Percentiles rank a stretch among this genome's conserved stretches.
Evolutionary conservation across 2,113 vertebrate species (phyloP).

Genomic region (Chloebia gouldiae): DNA sequence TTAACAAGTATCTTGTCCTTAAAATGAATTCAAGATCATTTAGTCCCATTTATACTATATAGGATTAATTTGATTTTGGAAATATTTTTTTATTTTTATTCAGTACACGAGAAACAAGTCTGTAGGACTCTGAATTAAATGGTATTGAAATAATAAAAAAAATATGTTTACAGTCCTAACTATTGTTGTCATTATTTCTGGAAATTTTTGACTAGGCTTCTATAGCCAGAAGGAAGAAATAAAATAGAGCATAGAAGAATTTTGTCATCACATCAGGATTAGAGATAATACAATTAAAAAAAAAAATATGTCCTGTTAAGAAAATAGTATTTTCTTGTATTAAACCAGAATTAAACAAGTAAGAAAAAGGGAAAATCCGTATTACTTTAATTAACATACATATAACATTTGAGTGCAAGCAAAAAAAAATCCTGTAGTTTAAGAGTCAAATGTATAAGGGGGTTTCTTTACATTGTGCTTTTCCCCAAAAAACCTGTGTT

Average conservation of each 20-base stretch:
- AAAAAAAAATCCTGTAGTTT: not conserved
- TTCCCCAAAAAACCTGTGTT: slow-evolving; percentile 8
- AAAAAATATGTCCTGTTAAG: not conserved
- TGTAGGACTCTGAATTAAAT: not conserved
- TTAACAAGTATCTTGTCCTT: not conserved
- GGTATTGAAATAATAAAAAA: not conserved
- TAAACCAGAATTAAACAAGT: not conserved
- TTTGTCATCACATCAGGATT: not conserved
- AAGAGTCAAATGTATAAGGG: not conserved
- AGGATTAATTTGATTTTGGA: not conserved
- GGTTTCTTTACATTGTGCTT: not conserved
- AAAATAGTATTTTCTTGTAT: slow-evolving; percentile 8
- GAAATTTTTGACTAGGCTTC: not conserved
- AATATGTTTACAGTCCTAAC: not conserved
- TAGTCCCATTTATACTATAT: not conserved
- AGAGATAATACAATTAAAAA: not conserved
- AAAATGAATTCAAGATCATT: not conserved
- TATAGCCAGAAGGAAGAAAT: not conserved
- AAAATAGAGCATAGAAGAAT: slow-evolving; percentile 20
- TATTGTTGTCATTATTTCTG: not conserved
- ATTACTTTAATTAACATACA: slow-evolving; percentile 38
- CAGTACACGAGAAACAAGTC: not conserved
- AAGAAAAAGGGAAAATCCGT: not conserved
- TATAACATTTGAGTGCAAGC: not conserved
- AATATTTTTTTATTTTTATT: not conserved